These are phyloP conservation scores for Cathartes aura DNA, from an alignment of 2,113 vertebrate genomes.

Conservation along the genomic window DNA sequence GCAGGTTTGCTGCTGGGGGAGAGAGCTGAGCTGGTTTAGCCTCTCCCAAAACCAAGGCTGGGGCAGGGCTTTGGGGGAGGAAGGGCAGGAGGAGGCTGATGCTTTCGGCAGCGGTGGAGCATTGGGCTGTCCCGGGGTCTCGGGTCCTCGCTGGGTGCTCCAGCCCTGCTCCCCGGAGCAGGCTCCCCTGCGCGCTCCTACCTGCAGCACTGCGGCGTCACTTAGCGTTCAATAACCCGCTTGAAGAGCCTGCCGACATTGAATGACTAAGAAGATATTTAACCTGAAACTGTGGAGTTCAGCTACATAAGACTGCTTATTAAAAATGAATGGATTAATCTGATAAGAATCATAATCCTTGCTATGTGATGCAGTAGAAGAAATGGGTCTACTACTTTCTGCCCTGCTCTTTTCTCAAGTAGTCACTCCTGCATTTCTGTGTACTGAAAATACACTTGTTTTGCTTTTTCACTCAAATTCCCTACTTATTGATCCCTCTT, in stretches of 20 bases:
- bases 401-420: background rate
- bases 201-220: fast-evolving
- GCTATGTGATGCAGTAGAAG: background rate
- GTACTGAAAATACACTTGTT: background rate
- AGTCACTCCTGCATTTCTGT: background rate
- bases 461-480: background rate
- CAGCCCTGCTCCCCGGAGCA: fast-evolving
- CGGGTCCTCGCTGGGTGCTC: fast-evolving
- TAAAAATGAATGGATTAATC: background rate
- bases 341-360: background rate
- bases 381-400: background rate
- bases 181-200: background rate
- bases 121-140: fast-evolving
- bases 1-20: too few species aligned
- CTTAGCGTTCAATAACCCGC: fast-evolving
- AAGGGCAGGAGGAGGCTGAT: fast-evolving
- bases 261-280: background rate
- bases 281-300: background rate
- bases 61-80: too few species aligned
- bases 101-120: fast-evolving
- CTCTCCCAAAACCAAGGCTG: fast-evolving
- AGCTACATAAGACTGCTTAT: background rate
- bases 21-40: background rate
- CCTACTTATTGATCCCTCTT: background rate
- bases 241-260: background rate